Conservation (phyloP, 2,797 vertebrate species). For the Tenualosa ilisha region DNA sequence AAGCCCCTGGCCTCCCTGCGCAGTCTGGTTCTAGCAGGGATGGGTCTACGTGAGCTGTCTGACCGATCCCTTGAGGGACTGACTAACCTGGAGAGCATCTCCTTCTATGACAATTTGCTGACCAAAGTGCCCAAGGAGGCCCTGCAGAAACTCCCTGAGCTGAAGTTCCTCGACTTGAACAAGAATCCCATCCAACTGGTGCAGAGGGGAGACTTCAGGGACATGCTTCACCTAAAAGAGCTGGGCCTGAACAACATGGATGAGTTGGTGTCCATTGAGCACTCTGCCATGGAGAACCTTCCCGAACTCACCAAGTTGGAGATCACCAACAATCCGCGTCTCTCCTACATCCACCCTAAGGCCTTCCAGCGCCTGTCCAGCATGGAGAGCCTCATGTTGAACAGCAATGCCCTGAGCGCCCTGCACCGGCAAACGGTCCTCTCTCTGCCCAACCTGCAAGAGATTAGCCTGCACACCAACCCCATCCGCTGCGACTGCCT, state of each 20-base stretch:
- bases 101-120: conserved; percentile 93
- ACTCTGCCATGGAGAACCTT: conserved; percentile 88
- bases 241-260: conserved; percentile 98
- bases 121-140: conserved; percentile 85
- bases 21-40: conserved; percentile 92
- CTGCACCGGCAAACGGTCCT: conserved; percentile 87
- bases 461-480: conserved; percentile 95
- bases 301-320: conserved; percentile 97
- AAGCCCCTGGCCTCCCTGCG: conserved; percentile 83
- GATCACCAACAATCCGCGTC: conserved; percentile 93
- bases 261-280: conserved; percentile 94
- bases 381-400: conserved; percentile 97
- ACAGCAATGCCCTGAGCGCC: conserved; percentile 93
- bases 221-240: conserved; percentile 95
- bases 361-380: conserved; percentile 87
- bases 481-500: conserved; percentile 95
- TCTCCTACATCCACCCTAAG: conserved; percentile 92
- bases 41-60: conserved; percentile 86
- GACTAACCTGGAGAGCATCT: conserved; percentile 89
- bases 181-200: conserved; percentile 92
- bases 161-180: conserved; percentile 97
- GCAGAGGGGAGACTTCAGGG: conserved; percentile 86
- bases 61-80: conserved; percentile 88
- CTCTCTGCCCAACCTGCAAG: conserved; percentile 90
- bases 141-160: conserved; percentile 82